A percentile compares a stretch with the other conserved stretches of the same genome.
These are phyloP conservation scores for Latrodectus geometricus DNA, from an alignment of 1,140 invertebrate species.

Conservation along the genomic window DNA sequence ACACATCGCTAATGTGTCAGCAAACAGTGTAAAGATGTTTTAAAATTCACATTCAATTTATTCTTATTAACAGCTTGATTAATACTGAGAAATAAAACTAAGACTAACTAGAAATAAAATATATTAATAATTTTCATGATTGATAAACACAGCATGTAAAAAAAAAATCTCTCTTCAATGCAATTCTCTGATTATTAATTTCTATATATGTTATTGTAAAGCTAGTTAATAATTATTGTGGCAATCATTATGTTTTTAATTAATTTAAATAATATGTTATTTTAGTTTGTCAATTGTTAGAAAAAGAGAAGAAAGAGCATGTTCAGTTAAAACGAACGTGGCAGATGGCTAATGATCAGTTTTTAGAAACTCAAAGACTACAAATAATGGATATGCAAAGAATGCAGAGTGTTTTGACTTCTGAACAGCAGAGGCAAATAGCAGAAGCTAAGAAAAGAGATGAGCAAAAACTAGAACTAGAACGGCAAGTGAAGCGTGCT, in stretches of 20 bases:
- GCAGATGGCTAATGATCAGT: conserved; percentile 74
- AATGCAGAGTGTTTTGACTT: conserved; percentile 70
- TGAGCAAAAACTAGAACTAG: conserved; percentile 44
- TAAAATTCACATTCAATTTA: no score
- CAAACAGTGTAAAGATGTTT: no score
- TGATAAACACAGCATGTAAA: no score
- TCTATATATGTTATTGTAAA: no score
- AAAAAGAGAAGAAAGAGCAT: conserved; percentile 71
- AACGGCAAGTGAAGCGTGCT: conserved; percentile 42
- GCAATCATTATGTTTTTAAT: no score
- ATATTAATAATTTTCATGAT: no score
- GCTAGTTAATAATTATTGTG: not conserved
- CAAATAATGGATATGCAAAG: conserved; percentile 71
- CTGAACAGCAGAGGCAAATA: conserved; percentile 68
- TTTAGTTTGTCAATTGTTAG: conserved; percentile 69
- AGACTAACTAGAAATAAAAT: no score
- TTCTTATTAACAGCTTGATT: no score
- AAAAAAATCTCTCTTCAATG: no score
- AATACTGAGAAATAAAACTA: no score
- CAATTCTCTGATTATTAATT: no score
- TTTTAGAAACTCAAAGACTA: conserved; percentile 72
- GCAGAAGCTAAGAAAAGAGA: conserved; percentile 52
- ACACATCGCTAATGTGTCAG: no score
- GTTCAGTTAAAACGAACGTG: conserved; percentile 71
- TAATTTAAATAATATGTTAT: not conserved